Evolutionary conservation across 2,797 vertebrate genomes (phyloP), one percentile per base, ranked within the genome.

Genomic region (Siniperca obscura): DNA sequence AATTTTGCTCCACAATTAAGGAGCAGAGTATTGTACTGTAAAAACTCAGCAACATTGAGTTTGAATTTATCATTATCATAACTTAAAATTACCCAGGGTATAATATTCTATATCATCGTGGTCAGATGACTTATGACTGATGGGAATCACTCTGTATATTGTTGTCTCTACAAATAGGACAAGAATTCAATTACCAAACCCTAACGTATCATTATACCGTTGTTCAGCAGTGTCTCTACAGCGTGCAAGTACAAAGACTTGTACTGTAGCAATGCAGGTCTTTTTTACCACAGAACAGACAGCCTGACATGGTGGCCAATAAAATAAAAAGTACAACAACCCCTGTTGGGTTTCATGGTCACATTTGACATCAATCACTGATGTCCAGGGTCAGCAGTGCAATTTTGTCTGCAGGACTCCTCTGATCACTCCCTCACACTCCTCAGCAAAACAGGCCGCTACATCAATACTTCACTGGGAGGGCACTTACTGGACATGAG

Each of bases 391-490:
- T 93, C 91, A 93, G 84, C 83, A 36, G 71, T 89, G 90, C 74
- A 83, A 87, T 90, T 88, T 86, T 92, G 93, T 94, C 93, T 81
- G 44, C 91, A 73, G 91, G 93, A 91, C 84, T 89, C 87, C 91
- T 92, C 91, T 91, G 91, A 93, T 93, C 93, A 84, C 86, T 91
- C 92, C 86, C 89, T 93, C 92, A 86, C 86, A 91, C 87, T 87
- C 84, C 89, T 88, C 83, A 87, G 87, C 85, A 84, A 90, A 90
- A 86, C 85, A 90, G 86, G 84, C 87, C 87, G 90, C 93, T 94
- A 92, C 93, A 94, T 94, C 94, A 94, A 82, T 86, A 78, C 92
- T 93, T 92, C 94, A 86, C 90, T 83, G 91, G 93, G 93, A 93
- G 92, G 92, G 92, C 89, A 84, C 91, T 93, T 91, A 93, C 91